These are phyloP conservation scores for Heliconius hermathena DNA, from an alignment of 1,140 invertebrate genomes.

Conservation along the genomic window DNA sequence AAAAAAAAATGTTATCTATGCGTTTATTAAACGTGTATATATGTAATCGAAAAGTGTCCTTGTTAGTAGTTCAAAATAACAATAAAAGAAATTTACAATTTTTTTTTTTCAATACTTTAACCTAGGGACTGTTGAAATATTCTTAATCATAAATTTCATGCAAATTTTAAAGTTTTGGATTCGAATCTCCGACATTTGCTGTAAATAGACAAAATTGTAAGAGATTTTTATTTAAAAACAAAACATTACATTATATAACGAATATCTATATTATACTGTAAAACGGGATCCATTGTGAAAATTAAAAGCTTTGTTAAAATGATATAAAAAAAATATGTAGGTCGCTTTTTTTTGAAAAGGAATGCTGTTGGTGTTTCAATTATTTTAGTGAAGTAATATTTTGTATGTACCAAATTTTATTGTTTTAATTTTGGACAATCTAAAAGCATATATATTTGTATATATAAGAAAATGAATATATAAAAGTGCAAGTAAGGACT, in stretches of 20 bases:
- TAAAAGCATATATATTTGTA: too few species aligned
- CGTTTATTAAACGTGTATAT: too few species aligned
- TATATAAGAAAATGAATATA: too few species aligned
- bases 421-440: not conserved
- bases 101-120: too few species aligned
- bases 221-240: not conserved
- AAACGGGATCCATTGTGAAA: not conserved
- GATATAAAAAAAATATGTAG: not conserved
- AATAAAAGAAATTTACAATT: too few species aligned
- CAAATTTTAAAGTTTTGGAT: not conserved
- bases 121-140: too few species aligned
- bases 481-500: too few species aligned
- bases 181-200: not conserved
- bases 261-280: not conserved
- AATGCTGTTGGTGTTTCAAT: not conserved
- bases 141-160: too few species aligned
- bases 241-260: not conserved
- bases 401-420: not conserved
- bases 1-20: too few species aligned
- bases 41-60: too few species aligned
- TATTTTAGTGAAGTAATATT: not conserved
- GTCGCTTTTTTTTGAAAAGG: not conserved
- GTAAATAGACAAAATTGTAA: not conserved
- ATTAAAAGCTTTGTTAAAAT: conserved; percentile 5
- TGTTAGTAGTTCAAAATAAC: too few species aligned